Conservation (phyloP, 2,797 vertebrate species). For the Knipowitschia caucasica region DNA sequence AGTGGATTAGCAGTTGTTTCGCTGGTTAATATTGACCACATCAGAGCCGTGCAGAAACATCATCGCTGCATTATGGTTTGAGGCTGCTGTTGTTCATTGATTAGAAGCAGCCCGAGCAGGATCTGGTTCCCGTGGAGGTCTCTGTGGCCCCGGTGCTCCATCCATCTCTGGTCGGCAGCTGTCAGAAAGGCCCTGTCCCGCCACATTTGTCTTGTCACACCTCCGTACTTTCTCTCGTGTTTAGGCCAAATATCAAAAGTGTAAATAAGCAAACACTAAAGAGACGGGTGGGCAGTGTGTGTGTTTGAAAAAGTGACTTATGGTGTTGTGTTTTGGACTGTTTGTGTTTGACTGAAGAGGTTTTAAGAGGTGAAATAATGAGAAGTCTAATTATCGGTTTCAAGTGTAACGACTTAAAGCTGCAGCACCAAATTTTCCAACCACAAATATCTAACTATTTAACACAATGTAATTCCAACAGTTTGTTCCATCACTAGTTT, state of each 20-base stretch:
- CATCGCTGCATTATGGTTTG: conserved; percentile 1
- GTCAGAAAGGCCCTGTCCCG: not conserved
- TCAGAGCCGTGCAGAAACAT: conserved; percentile 1
- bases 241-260: not conserved
- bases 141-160: conserved; percentile 1
- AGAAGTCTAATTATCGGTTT: too few species aligned
- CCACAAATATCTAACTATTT: too few species aligned
- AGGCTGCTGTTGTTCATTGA: conserved; percentile 6
- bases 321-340: not conserved
- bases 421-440: too few species aligned
- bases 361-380: not conserved
- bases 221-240: not conserved
- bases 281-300: not conserved
- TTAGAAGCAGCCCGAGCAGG: conserved; percentile 6
- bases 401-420: too few species aligned
- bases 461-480: too few species aligned
- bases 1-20: conserved; percentile 9
- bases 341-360: not conserved
- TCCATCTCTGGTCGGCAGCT: conserved; percentile 3
- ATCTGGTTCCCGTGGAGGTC: conserved; percentile 8
- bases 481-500: too few species aligned
- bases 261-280: not conserved
- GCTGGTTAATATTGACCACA: conserved; percentile 3
- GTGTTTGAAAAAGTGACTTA: not conserved
- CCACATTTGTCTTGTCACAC: conserved; percentile 1